A percentile compares a stretch with the other conserved stretches of the same genome.
phyloP scores from a whole-genome alignment of 2,888 invertebrate species.

The Rhingia campestris region DNA sequence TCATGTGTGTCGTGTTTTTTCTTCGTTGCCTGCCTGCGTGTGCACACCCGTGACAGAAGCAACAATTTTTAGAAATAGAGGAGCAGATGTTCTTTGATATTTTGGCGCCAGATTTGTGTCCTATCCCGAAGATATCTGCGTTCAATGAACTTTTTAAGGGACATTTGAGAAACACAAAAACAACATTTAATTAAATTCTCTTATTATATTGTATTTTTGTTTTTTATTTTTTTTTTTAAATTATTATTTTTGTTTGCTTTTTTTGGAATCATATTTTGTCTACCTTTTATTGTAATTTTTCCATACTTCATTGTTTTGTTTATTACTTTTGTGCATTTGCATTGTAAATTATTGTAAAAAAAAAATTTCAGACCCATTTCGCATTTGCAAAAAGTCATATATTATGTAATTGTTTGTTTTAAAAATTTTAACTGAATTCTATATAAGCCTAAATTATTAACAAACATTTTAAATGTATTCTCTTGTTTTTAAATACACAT shows the following conservation, averaged over 20 bases:
- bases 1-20: conserved; percentile 6
- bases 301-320: conserved; percentile 26
- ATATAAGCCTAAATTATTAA: conserved; percentile 52
- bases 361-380: conserved; percentile 29
- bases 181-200: conserved; percentile 10
- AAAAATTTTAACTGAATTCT: conserved; percentile 41
- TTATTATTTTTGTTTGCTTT: conserved; percentile 18
- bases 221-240: conserved; percentile 20
- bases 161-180: background rate
- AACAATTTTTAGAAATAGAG: conserved; percentile 43
- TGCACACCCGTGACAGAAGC: conserved; percentile 26
- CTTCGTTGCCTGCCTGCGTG: conserved; percentile 17
- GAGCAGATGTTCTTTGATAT: conserved; percentile 56
- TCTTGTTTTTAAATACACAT: conserved; percentile 27
- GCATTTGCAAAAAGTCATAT: conserved; percentile 25
- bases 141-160: conserved; percentile 30
- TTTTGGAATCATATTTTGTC: conserved; percentile 34
- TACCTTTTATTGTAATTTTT: conserved; percentile 25
- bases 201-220: conserved; percentile 34
- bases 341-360: conserved; percentile 52
- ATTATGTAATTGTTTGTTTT: conserved; percentile 2
- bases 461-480: conserved; percentile 56
- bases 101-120: conserved; percentile 62
- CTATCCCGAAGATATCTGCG: background rate
- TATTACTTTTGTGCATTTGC: conserved; percentile 54